Conservation (phyloP, 2,888 invertebrate species). For the Phorcus lineatus region DNA sequence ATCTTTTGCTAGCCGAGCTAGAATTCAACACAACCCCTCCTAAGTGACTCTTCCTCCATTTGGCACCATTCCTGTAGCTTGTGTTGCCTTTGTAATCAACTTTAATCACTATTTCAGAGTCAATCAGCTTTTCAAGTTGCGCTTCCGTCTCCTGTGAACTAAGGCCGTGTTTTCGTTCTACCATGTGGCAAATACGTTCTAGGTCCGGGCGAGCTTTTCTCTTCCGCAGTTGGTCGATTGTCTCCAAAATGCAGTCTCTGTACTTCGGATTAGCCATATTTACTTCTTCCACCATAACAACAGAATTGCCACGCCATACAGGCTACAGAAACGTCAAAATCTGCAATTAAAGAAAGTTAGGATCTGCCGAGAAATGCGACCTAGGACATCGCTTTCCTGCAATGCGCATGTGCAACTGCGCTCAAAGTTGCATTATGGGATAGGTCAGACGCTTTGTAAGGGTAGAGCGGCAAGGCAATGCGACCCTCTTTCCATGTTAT, state of each 20-base stretch:
- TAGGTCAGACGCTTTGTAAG: constrained; percentile 27
- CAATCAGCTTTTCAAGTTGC: constrained; percentile 85
- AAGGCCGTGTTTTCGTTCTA: constrained; percentile 85
- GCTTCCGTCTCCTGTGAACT: constrained; percentile 79
- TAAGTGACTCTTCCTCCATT: constrained; percentile 80
- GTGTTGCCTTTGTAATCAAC: constrained; percentile 91
- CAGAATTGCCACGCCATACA: constrained; percentile 6
- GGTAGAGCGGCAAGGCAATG: neutral
- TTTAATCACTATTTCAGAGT: constrained; percentile 85
- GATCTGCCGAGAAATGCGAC: constrained; percentile 22
- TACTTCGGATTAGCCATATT: constrained; percentile 57
- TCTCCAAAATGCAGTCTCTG: constrained; percentile 86
- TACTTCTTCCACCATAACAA: neutral
- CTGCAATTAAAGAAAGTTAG: constrained; percentile 9
- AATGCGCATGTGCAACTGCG: constrained; percentile 55
- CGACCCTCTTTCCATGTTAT: neutral
- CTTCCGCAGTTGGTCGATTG: constrained; percentile 88
- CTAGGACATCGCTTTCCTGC: constrained; percentile 40
- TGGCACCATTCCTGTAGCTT: constrained; percentile 89
- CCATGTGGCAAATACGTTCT: constrained; percentile 88
- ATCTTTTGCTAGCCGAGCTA: constrained; percentile 49
- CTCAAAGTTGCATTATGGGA: constrained; percentile 57
- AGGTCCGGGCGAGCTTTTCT: constrained; percentile 90
- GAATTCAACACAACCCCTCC: constrained; percentile 66
- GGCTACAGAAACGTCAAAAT: constrained; percentile 19